Evolutionary conservation across 2,113 vertebrate species (phyloP).

Genomic region (Recurvirostra avosetta): DNA sequence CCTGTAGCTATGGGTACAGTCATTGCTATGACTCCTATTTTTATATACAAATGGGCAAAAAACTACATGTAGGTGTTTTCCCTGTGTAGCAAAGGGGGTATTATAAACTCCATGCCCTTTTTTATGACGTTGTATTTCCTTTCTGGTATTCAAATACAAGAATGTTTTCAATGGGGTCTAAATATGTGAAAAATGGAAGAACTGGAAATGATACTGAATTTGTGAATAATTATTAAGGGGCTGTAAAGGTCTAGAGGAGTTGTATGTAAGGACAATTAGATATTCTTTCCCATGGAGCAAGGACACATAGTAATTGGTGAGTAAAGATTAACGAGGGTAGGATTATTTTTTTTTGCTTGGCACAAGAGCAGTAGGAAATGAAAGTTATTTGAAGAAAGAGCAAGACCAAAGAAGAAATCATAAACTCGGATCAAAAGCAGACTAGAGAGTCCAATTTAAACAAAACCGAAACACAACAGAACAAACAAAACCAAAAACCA

Average conservation of each 20-base stretch:
- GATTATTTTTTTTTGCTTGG: neutral
- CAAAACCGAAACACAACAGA: neutral
- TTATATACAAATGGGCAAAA: conserved; percentile 41
- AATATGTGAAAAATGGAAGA: neutral
- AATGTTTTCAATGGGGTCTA: neutral
- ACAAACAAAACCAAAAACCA: neutral
- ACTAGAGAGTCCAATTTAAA: neutral
- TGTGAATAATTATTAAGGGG: neutral
- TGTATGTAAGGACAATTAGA: neutral
- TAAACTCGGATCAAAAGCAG: neutral
- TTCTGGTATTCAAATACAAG: conserved; percentile 12
- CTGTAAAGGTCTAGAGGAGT: neutral
- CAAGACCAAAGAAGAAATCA: neutral
- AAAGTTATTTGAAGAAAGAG: neutral
- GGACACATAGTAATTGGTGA: neutral
- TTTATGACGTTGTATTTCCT: neutral
- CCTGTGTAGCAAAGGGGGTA: neutral
- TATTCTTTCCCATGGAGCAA: neutral
- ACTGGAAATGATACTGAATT: neutral
- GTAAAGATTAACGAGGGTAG: neutral
- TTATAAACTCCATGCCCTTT: conserved; percentile 8
- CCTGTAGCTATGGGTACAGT: conserved; percentile 28
- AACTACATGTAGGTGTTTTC: conserved; percentile 15
- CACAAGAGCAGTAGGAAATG: neutral
- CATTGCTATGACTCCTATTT: conserved; percentile 27